phyloP scores from a whole-genome alignment of 1,140 invertebrate genomes.

The Brachionus manjavacas region DNA sequence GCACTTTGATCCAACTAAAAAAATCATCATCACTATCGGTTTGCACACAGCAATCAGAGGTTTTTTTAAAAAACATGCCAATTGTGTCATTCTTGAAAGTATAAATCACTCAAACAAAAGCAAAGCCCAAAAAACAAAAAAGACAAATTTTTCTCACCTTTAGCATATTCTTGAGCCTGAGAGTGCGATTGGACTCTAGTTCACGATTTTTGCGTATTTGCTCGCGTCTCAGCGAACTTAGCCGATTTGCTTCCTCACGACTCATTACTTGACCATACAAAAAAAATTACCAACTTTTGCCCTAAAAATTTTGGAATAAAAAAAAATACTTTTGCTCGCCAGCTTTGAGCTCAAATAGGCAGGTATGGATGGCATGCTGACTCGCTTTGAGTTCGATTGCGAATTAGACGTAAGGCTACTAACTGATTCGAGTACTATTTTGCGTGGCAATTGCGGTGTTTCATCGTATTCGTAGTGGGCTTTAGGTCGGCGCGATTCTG shows the following conservation, averaged over 20 bases:
- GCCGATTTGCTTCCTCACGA: conserved; percentile 23
- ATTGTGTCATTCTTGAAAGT: neutral
- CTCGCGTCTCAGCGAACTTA: conserved; percentile 41
- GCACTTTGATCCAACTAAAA: conserved; percentile 11
- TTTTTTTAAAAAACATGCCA: conserved; percentile 42
- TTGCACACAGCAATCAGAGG: conserved; percentile 14
- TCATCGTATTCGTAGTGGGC: neutral
- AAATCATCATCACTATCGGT: neutral
- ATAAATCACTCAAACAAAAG: neutral
- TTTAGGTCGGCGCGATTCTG: neutral
- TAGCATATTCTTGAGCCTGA: conserved; percentile 25
- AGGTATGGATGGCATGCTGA: conserved; percentile 41
- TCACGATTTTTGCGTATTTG: conserved; percentile 39
- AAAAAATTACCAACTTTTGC: neutral
- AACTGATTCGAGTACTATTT: conserved; percentile 37
- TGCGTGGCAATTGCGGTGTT: conserved; percentile 19
- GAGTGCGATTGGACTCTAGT: neutral
- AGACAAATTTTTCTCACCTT: neutral
- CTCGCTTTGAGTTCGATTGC: neutral
- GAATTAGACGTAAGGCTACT: neutral
- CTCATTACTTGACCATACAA: conserved; percentile 23
- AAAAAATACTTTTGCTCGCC: conserved; percentile 28
- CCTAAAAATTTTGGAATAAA: too few species aligned
- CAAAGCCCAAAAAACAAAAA: neutral
- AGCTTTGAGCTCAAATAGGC: conserved; percentile 21